Conservation (phyloP, 2,797 vertebrate species). For the Manis pentadactyla region DNA sequence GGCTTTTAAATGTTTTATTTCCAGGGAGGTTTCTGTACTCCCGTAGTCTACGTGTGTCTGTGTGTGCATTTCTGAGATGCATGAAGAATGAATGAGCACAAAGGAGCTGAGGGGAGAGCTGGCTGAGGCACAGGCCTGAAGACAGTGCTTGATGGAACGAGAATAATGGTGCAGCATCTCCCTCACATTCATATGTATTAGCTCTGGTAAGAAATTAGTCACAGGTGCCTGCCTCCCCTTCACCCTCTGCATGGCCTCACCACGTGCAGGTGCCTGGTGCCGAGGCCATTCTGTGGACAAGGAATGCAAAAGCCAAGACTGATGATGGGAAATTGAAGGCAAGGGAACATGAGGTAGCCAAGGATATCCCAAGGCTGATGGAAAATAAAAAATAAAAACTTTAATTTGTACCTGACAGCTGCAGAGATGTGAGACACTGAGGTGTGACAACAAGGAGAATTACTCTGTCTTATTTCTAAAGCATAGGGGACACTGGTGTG, state of each 20-base stretch:
- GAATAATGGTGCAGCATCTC: not conserved
- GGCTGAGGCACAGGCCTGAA: not conserved
- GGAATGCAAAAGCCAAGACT: conserved; percentile 48
- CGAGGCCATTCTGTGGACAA: conserved; percentile 23
- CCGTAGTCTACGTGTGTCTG: not conserved
- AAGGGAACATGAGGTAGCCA: conserved; percentile 44
- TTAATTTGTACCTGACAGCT: conserved; percentile 62
- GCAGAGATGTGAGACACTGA: conserved; percentile 47
- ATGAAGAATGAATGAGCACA: conserved; percentile 29
- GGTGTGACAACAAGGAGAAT: not conserved
- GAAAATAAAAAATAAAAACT: conserved; percentile 55
- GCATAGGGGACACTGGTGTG: not conserved
- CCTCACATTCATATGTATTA: not conserved
- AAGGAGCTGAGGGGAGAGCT: not conserved
- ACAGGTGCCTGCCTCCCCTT: not conserved
- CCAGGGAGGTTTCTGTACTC: not conserved
- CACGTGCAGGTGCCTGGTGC: not conserved
- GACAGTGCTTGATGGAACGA: conserved; percentile 40
- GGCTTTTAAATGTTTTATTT: not conserved
- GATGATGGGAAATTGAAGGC: conserved; percentile 45
- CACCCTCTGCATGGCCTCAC: not conserved
- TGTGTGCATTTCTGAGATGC: not conserved
- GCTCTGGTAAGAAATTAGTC: conserved; percentile 65
- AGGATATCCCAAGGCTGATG: conserved; percentile 65
- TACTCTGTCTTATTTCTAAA: not conserved